Evolutionary conservation across 2,797 vertebrate species (phyloP).

Genomic region (Eospalax fontanierii): DNA sequence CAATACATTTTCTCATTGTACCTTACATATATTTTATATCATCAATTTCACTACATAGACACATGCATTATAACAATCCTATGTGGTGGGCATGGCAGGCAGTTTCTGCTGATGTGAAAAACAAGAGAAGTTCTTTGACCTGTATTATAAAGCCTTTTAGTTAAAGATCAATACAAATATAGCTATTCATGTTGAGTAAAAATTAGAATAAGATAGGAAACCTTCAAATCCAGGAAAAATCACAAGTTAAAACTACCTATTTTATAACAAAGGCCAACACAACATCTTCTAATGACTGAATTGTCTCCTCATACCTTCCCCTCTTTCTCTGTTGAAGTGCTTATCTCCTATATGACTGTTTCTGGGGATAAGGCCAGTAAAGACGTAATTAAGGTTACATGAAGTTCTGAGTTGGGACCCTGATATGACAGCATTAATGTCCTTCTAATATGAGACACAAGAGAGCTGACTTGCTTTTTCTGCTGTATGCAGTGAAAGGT

Average conservation of each 20-base stretch:
- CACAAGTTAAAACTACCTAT: not conserved
- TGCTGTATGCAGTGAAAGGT: not conserved
- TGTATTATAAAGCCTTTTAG: slow-evolving; percentile 41
- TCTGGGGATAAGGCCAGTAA: not conserved
- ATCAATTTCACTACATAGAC: slow-evolving; percentile 51
- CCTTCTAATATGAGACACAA: not conserved
- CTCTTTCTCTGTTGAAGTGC: not conserved
- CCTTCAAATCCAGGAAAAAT: not conserved
- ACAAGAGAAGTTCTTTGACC: slow-evolving; percentile 19
- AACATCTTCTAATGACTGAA: not conserved
- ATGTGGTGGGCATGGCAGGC: not conserved
- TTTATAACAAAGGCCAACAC: slow-evolving; percentile 5
- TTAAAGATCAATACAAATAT: slow-evolving; percentile 60
- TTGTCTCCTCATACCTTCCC: not conserved
- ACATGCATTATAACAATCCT: not conserved
- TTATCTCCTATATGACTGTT: not conserved
- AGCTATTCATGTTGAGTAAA: slow-evolving; percentile 12
- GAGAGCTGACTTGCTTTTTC: not conserved
- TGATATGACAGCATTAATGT: not conserved
- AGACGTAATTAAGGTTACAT: not conserved
- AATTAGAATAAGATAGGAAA: slow-evolving; percentile 52
- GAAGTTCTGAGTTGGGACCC: not conserved
- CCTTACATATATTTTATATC: slow-evolving; percentile 42
- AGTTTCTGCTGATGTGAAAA: slow-evolving; percentile 27
- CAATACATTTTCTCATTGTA: slow-evolving; percentile 16